phyloP scores from a whole-genome alignment of 2,113 vertebrate genomes.

The Cichladusa arquata region DNA sequence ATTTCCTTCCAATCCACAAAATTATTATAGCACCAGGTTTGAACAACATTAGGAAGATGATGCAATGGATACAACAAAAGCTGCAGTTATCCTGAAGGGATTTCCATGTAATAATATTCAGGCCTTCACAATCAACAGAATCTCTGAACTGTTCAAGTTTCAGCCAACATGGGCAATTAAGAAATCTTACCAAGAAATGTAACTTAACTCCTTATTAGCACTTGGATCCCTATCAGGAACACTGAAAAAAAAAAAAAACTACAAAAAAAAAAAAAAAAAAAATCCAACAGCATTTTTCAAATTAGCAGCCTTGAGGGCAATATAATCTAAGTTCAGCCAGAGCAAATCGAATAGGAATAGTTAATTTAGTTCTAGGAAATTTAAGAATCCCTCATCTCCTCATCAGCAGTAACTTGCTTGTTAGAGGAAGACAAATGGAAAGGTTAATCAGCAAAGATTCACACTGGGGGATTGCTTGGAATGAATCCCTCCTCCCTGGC shows the following conservation, averaged over 20 bases:
- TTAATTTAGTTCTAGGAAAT: conserved; percentile 50
- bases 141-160: conserved; percentile 27
- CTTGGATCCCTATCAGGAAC: conserved; percentile 29
- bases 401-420: conserved; percentile 56
- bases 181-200: conserved; percentile 29
- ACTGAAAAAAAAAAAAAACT: not conserved
- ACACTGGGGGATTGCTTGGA: conserved; percentile 61
- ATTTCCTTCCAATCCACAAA: conserved; percentile 21
- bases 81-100: conserved; percentile 14
- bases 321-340: not conserved
- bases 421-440: conserved; percentile 68
- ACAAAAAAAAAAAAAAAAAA: not conserved
- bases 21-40: not conserved
- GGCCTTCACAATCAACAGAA: conserved; percentile 24
- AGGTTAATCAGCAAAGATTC: conserved; percentile 60
- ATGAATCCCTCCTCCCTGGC: not conserved
- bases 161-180: not conserved
- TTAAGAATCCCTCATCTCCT: conserved; percentile 63
- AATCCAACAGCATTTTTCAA: conserved; percentile 44
- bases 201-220: conserved; percentile 52
- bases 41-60: not conserved
- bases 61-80: conserved; percentile 41
- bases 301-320: conserved; percentile 49
- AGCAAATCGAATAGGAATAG: not conserved
- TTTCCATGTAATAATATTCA: conserved; percentile 17